Evolutionary conservation across 2,113 vertebrate genomes (phyloP), one percentile per base, ranked within the genome.

Genomic region (Ophthalmolycus amberensis): DNA sequence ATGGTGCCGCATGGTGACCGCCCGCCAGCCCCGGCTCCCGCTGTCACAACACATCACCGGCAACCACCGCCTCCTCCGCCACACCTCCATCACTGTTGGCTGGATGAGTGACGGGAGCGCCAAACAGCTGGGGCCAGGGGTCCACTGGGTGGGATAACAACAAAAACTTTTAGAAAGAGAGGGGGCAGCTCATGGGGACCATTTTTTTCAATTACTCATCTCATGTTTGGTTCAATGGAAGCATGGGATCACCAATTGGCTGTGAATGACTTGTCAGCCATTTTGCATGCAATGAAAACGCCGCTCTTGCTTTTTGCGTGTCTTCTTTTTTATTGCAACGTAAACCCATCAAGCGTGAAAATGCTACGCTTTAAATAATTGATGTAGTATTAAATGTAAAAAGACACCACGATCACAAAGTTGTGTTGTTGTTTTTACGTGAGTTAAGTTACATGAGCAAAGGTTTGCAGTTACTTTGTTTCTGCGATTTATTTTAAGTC

Each of bases 11-110:
- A 90, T 80, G 92, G 94, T 93, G 92, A 93, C 92, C 92, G 93
- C 92, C 93, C 87, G 92, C 93, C 90, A 93, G 93, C 93, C 85
- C 87, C 42, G 88, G 91, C 93, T 86, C 91, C 91, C 93, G 81
- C 93, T 96, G 96, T 96, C 96, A 96, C 91, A 95, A 94, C 91
- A 91, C 90, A 96, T 96, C 95, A 95, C 89, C 89, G 71, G 71
- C 84, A 77, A 85, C 85, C 85, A 86, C 70, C 82, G 14, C 85
- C 75, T 89, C 83, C 75, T 67, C 79, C 62, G 79, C 88, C 84
- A 87, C 91, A 88, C 89, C 92, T 89, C 90, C 83, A 75, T 91
- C 90, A 85, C 67, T 65, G 63, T 0, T 34, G 60, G 85, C 74
- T 9, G 84, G 75, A 68, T 87, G 87, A 86, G 79, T 89, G 91